Conservation (phyloP, 2,888 invertebrate species). For the Linnaemya vulpina region DNA sequence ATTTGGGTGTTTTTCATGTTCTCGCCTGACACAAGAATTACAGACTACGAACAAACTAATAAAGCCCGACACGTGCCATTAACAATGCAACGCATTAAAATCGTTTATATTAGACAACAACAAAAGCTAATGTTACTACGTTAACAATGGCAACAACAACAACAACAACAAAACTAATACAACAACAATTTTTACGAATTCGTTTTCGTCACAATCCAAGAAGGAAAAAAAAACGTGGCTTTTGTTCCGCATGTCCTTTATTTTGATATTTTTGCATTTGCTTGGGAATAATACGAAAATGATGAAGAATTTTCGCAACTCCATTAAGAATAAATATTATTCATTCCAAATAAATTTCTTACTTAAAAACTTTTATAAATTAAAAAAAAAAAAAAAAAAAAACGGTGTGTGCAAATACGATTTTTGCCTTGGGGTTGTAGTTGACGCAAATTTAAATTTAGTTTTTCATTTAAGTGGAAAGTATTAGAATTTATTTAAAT, state of each 20-base stretch:
- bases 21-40: constrained; percentile 71
- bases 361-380: not conserved
- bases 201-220: constrained; percentile 44
- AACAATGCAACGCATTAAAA: constrained; percentile 84
- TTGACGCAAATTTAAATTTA: not conserved
- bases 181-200: constrained; percentile 47
- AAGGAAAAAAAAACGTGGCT: not conserved
- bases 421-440: not conserved
- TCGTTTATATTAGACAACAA: constrained; percentile 81
- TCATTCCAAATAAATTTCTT: not conserved
- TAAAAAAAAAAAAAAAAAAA: too few species aligned
- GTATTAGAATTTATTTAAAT: too few species aligned
- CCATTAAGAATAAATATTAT: constrained; percentile 8
- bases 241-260: constrained; percentile 54
- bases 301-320: not conserved
- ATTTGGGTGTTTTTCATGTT: constrained; percentile 74
- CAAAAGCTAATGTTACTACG: constrained; percentile 64
- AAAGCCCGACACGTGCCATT: constrained; percentile 83
- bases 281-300: constrained; percentile 17
- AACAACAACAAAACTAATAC: too few species aligned
- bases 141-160: constrained; percentile 37
- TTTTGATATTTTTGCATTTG: constrained; percentile 32
- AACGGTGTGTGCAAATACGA: not conserved
- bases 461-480: not conserved
- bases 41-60: constrained; percentile 81